phyloP scores from a whole-genome alignment of 2,113 vertebrate genomes.

The Nyctibius bracteatus region DNA sequence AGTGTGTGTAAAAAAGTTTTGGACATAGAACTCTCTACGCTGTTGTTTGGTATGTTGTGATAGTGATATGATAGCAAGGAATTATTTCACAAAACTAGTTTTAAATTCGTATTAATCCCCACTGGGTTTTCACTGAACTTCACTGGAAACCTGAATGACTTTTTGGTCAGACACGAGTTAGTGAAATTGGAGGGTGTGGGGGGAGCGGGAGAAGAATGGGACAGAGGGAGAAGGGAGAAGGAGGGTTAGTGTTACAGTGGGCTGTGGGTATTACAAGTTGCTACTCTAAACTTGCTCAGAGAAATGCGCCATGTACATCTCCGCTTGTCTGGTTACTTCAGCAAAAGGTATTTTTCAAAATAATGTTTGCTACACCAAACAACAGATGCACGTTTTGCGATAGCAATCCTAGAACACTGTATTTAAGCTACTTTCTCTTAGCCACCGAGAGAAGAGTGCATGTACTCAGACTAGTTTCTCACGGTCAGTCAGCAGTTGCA shows the following conservation, averaged over 20 bases:
- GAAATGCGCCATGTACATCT: rapidly evolving
- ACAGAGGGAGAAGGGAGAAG: background rate
- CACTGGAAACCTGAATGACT: background rate
- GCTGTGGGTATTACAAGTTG: background rate
- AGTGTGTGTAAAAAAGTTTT: rapidly evolving
- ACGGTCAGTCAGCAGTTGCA: background rate
- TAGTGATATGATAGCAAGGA: rapidly evolving
- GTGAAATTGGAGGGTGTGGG: background rate
- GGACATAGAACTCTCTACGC: rapidly evolving
- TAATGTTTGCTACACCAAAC: background rate
- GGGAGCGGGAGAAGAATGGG: rapidly evolving
- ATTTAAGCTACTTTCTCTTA: background rate
- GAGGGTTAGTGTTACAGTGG: background rate
- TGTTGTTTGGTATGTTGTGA: background rate
- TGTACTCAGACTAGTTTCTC: background rate
- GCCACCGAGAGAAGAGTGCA: background rate
- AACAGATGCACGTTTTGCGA: background rate
- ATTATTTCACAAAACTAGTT: background rate
- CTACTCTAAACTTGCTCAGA: background rate
- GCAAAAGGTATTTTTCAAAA: background rate
- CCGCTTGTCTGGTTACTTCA: background rate
- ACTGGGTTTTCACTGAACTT: background rate
- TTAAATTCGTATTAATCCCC: background rate
- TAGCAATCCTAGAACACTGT: background rate
- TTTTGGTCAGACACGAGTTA: background rate